These are phyloP conservation scores for Cherax quadricarinatus DNA, from an alignment of 1,140 invertebrate species.

Conservation along the genomic window DNA sequence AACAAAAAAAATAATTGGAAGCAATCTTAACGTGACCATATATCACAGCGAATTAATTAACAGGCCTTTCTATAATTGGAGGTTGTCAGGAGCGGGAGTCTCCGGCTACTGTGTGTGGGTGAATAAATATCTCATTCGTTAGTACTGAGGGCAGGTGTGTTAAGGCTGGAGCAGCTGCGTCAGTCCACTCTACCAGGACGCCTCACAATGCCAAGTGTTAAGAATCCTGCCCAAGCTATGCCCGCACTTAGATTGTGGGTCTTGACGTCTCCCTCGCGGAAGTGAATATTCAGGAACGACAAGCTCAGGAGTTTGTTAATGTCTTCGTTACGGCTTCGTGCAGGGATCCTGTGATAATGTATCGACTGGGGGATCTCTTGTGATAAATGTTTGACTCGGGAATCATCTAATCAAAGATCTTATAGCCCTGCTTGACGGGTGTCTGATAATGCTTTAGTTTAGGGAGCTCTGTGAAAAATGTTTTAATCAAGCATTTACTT, in stretches of 20 bases:
- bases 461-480: not conserved
- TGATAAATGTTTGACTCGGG: not conserved
- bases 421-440: not conserved
- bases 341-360: not conserved
- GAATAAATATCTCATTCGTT: constrained; percentile 13
- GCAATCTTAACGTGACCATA: not conserved
- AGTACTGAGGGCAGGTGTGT: not conserved
- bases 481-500: not conserved
- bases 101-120: not conserved
- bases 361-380: not conserved
- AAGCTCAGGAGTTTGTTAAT: not conserved
- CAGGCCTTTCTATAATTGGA: constrained; percentile 3
- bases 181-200: not conserved
- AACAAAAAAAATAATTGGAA: constrained; percentile 3
- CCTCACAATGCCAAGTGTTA: not conserved
- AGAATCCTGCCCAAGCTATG: not conserved
- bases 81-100: not conserved
- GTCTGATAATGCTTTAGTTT: not conserved
- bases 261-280: not conserved
- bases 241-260: not conserved
- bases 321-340: not conserved
- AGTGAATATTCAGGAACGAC: not conserved
- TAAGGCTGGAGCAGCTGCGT: not conserved
- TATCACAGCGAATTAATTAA: constrained; percentile 14
- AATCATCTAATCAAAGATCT: not conserved